A percentile compares a stretch with the other conserved stretches of the same genome.
These are phyloP conservation scores for Eurosta solidaginis DNA, from an alignment of 1,140 invertebrate species.

Conservation along the genomic window DNA sequence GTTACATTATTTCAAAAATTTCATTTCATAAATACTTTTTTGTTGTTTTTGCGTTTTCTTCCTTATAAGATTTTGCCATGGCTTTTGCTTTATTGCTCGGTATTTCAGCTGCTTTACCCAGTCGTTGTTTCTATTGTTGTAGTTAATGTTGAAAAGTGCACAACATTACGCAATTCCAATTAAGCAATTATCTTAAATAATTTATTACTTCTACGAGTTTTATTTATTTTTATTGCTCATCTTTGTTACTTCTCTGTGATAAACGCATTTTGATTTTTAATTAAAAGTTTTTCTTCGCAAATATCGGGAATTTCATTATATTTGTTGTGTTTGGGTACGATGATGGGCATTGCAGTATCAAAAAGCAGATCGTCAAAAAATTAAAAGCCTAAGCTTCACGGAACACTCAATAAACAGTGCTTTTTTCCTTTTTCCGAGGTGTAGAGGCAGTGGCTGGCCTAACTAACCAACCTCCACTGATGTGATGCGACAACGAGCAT, in stretches of 20 bases:
- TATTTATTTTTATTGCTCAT: conserved; percentile 37
- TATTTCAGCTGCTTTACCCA: background rate
- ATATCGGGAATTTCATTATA: background rate
- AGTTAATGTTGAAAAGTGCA: background rate
- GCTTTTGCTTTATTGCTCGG: background rate
- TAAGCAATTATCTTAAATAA: conserved; percentile 38
- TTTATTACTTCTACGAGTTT: conserved; percentile 33
- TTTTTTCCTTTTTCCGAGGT: no score
- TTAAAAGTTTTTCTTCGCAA: conserved; percentile 28
- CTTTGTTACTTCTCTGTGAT: conserved; percentile 18
- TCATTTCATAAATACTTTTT: background rate
- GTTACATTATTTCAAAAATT: background rate
- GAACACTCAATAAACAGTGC: no score
- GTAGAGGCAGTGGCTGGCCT: no score
- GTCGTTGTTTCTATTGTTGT: background rate
- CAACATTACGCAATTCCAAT: conserved; percentile 31
- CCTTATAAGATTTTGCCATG: background rate
- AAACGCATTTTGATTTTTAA: conserved; percentile 28
- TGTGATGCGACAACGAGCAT: no score
- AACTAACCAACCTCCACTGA: no score
- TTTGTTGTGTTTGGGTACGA: no score
- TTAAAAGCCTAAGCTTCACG: no score
- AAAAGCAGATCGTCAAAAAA: no score
- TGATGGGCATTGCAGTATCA: no score
- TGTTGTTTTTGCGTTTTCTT: background rate